phyloP scores from a whole-genome alignment of 2,797 vertebrate species.

The Philypnodon macrostomus region DNA sequence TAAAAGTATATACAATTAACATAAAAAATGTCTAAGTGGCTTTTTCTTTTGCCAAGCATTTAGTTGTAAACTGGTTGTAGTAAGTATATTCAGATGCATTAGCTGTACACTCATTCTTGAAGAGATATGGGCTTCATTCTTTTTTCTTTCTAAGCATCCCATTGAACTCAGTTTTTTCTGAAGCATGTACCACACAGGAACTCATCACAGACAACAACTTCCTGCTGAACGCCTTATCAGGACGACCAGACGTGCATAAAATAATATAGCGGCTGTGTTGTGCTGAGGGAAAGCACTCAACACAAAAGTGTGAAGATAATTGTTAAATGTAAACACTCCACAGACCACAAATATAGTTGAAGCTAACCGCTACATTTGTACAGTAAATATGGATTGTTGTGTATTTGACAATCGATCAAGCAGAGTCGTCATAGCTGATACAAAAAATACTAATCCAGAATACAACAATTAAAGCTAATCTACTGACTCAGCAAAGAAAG shows the following conservation, averaged over 20 bases:
- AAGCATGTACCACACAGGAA: constrained; percentile 72
- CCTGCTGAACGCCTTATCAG: constrained; percentile 84
- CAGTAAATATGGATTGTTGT: too few relatives aligned
- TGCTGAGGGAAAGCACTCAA: constrained; percentile 11
- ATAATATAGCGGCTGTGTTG: constrained; percentile 19
- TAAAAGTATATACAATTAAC: too few relatives aligned
- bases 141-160: constrained; percentile 68
- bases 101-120: constrained; percentile 59
- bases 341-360: too few relatives aligned
- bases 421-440: too few relatives aligned
- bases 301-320: not conserved
- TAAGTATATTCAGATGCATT: constrained; percentile 46
- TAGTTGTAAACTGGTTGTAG: constrained; percentile 6
- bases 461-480: too few relatives aligned
- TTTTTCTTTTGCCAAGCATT: too few relatives aligned
- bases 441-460: too few relatives aligned
- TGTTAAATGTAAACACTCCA: too few relatives aligned
- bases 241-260: constrained; percentile 54
- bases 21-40: too few relatives aligned
- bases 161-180: constrained; percentile 59
- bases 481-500: too few relatives aligned
- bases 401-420: too few relatives aligned
- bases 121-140: constrained; percentile 63
- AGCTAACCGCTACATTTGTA: too few relatives aligned
- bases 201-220: constrained; percentile 83